Evolutionary conservation across 2,888 invertebrate genomes (phyloP), one percentile per base, ranked within the genome.

Genomic region (Parascotia fuliginaria): DNA sequence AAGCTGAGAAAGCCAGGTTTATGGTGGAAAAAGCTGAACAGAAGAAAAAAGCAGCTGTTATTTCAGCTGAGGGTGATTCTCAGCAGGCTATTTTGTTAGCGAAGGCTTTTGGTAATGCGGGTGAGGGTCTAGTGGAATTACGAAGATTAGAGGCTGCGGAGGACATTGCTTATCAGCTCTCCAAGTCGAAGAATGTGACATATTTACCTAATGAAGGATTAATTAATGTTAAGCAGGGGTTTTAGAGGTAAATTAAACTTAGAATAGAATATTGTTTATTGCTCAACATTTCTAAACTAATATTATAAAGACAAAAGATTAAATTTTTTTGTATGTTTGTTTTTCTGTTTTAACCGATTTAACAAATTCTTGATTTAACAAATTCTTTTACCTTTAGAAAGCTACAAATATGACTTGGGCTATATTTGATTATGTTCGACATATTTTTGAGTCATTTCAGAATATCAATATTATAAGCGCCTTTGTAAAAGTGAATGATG

Each of bases 11-110:
- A 76, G 98, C 98, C 1, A 94, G 98, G 69, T 99, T 97, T 83
- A 92, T 97, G 55, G 98, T 99, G 46, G 98, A 99, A 84, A 98
- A 97, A 90, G 98, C 98, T 5, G 98, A 99, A 83, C 98, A 99
- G 86, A 96, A 96, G 75, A 99, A 98, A 85, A 95, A 96, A 77
- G 92, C 92, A 0, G 95, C 97, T 13, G 93, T 97, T 63, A 97
- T 98, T 55, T 95, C 96, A 0, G 98, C 98, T 0, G 98, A 99
- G 81, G 98, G 98, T 77, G 98, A 98, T 81, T 96, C 98, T 0
- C 95, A 96, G 69, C 98, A 98, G 59, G 98, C 98, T 2, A 92
- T 93, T 59, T 88, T 99, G 42, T 83, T 99, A 40, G 97, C 98
- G 1, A 96, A 96, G 81, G 96, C 98, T 0, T 96, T 98, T 73